These are phyloP conservation scores for Alviniconcha marisindica DNA, from an alignment of 1,140 invertebrate genomes.

Conservation along the genomic window DNA sequence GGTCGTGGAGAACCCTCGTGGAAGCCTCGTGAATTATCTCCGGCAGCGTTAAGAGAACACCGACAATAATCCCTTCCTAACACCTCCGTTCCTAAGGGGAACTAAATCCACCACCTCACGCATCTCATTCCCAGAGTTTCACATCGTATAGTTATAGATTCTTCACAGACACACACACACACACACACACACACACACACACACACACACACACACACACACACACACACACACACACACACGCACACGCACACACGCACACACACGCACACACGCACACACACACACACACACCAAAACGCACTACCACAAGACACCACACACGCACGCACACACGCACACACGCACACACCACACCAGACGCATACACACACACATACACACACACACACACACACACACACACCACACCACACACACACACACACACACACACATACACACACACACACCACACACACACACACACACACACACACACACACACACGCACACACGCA, in stretches of 20 bases:
- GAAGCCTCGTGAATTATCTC: too few relatives aligned
- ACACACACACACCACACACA: neutral
- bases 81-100: too few relatives aligned
- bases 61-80: too few relatives aligned
- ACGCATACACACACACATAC: neutral
- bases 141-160: too few relatives aligned
- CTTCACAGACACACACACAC: neutral
- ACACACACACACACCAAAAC: neutral
- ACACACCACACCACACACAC: neutral
- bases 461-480: conserved; percentile 2
- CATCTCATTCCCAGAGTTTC: too few relatives aligned
- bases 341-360: neutral
- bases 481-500: neutral
- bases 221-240: neutral
- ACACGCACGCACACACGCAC: neutral
- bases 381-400: neutral
- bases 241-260: neutral
- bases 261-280: neutral
- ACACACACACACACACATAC: neutral
- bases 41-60: too few relatives aligned
- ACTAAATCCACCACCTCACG: too few relatives aligned
- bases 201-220: neutral
- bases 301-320: neutral
- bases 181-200: too few relatives aligned
- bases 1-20: too few relatives aligned